A percentile compares a stretch with the other conserved stretches of the same genome.
Conservation (phyloP, 2,113 vertebrate genomes). For the Xyliphius kryptos region DNA sequence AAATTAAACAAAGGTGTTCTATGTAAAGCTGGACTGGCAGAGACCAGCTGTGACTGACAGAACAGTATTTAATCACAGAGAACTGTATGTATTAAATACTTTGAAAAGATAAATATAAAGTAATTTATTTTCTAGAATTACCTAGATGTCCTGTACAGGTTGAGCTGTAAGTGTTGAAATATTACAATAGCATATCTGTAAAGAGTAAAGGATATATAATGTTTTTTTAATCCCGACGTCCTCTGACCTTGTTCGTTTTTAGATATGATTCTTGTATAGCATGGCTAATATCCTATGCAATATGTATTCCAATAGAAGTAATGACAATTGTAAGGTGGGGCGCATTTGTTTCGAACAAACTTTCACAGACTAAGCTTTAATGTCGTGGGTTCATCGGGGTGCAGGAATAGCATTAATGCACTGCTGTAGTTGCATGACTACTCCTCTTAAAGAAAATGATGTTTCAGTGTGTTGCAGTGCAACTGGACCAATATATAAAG, state of each 20-base stretch:
- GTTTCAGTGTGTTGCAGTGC: constrained; percentile 81
- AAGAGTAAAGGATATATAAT: constrained; percentile 50
- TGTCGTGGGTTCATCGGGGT: constrained; percentile 77
- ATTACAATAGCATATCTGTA: constrained; percentile 66
- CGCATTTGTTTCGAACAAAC: constrained; percentile 62
- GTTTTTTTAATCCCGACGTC: constrained; percentile 64
- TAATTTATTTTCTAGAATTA: constrained; percentile 74
- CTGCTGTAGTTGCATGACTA: constrained; percentile 93
- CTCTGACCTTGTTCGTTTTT: constrained; percentile 71
- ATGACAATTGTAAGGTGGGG: constrained; percentile 73
- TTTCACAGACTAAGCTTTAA: constrained; percentile 71
- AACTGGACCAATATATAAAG: constrained; percentile 65
- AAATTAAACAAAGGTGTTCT: constrained; percentile 56
- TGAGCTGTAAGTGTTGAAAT: constrained; percentile 89
- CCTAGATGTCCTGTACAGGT: constrained; percentile 82
- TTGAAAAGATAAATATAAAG: constrained; percentile 54
- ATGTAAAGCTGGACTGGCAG: constrained; percentile 57
- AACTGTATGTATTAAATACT: constrained; percentile 62
- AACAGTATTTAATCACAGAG: constrained; percentile 67
- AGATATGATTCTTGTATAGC: constrained; percentile 70
- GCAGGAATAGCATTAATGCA: constrained; percentile 72
- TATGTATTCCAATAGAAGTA: constrained; percentile 80
- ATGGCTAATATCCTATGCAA: constrained; percentile 99
- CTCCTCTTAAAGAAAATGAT: constrained; percentile 78
- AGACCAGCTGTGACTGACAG: constrained; percentile 56